A percentile compares a stretch with the other conserved stretches of the same genome.
phyloP scores from a whole-genome alignment of 1,140 invertebrate genomes.

The Drosophila subobscura region DNA sequence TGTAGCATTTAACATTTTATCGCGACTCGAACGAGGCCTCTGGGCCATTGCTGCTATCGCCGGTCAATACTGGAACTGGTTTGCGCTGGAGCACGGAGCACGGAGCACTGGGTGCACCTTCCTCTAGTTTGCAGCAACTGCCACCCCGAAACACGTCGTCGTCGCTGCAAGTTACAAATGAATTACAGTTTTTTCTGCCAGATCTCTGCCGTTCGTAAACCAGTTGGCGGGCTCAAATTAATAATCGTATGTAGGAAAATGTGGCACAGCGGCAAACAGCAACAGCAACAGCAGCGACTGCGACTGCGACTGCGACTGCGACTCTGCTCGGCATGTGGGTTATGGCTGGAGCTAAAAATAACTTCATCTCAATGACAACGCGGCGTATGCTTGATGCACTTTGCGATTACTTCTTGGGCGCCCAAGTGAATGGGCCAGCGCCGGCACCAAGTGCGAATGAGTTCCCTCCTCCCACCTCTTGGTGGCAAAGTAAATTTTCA shows the following conservation, averaged over 20 bases:
- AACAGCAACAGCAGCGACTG: not conserved
- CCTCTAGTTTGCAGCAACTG: not conserved
- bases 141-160: slow-evolving; percentile 50
- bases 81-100: slow-evolving; percentile 5
- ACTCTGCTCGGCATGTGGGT: slow-evolving; percentile 50
- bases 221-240: slow-evolving; percentile 73
- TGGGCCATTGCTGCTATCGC: slow-evolving; percentile 44
- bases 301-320: slow-evolving; percentile 18
- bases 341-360: slow-evolving; percentile 69
- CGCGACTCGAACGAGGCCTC: slow-evolving; percentile 58
- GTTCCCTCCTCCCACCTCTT: slow-evolving; percentile 14
- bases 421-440: slow-evolving; percentile 58
- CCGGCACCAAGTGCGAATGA: not conserved
- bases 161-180: slow-evolving; percentile 67
- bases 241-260: slow-evolving; percentile 66
- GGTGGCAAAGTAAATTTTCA: slow-evolving; percentile 55
- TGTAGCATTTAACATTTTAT: slow-evolving; percentile 74
- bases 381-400: slow-evolving; percentile 72
- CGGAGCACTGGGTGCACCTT: not conserved
- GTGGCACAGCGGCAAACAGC: slow-evolving; percentile 45
- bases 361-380: slow-evolving; percentile 70
- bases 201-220: slow-evolving; percentile 45
- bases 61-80: slow-evolving; percentile 56
- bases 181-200: slow-evolving; percentile 63
- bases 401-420: slow-evolving; percentile 47